Evolutionary conservation across 2,888 invertebrate species (phyloP), one percentile per base, ranked within the genome.

Genomic region (Tipula helvola): DNA sequence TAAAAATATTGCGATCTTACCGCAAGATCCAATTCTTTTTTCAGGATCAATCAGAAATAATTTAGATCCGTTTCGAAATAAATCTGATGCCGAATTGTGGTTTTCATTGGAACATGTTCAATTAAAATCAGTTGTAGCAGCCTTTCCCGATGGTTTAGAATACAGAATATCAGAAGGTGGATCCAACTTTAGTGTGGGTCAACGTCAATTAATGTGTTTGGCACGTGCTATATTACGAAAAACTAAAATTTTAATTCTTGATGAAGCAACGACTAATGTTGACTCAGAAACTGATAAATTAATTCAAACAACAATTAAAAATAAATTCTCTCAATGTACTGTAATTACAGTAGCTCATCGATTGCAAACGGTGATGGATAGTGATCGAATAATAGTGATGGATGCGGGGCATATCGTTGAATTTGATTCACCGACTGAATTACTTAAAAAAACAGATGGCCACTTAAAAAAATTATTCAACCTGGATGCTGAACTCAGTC

Each of bases 311-410:
- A 96, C 97, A 0, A 97, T 97, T 85, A 93, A 96, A 86, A 93
- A 93, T 85, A 95, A 96, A 90, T 98, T 97, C 90, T 92, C 93
- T 0, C 92, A 95, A 71, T 97, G 97, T 90, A 97, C 97, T 0
- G 97, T 98, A 2, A 91, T 98, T 16, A 98, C 97, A 0, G 97
- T 98, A 41, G 98, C 98, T 3, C 98, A 98, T 92, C 94, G 98
- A 8, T 92, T 98, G 87, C 95, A 98, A 90, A 98, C 97, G 0
- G 96, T 98, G 52, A 97, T 98, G 92, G 97, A 98, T 90, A 96
- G 96, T 2, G 97, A 97, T 91, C 93, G 95, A 88, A 95, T 97
- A 83, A 91, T 97, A 88, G 97, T 97, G 0, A 95, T 98, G 94
- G 96, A 97, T 89, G 93, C 93, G 39, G 96, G 96, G 0, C 90